A percentile compares a stretch with the other conserved stretches of the same genome.
Conservation (phyloP, 2,797 vertebrate species). For the Sebastes kiyomatsui region DNA sequence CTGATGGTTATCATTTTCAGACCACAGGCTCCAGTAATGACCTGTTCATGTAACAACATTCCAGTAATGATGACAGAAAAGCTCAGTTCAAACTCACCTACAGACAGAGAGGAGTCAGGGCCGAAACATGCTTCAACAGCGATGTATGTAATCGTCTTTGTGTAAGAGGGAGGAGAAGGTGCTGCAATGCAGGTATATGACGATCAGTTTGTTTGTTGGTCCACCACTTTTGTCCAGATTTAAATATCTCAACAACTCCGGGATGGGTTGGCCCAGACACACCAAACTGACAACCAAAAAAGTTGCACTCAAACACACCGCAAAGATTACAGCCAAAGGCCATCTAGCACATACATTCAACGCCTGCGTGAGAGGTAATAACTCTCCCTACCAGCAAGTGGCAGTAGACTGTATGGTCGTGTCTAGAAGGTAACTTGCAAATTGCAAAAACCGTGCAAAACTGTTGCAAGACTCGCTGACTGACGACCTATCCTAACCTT, state of each 20-base stretch:
- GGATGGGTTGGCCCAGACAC: neutral
- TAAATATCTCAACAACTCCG: neutral
- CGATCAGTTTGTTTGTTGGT: neutral
- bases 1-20: conserved; percentile 23
- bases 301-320: no score
- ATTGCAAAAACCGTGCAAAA: no score
- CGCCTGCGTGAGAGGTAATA: no score
- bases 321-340: no score
- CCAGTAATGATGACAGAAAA: neutral
- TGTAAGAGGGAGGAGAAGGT: neutral
- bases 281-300: neutral
- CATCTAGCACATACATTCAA: rapidly evolving
- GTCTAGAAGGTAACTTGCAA: no score
- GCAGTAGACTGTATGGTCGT: rapidly evolving
- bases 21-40: neutral
- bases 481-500: no score
- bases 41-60: neutral
- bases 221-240: neutral
- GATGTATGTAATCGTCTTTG: neutral
- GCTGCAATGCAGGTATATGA: neutral
- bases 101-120: neutral
- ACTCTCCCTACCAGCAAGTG: rapidly evolving
- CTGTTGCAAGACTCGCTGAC: no score
- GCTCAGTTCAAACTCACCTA: neutral
- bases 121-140: neutral